Conservation (phyloP, 2,888 invertebrate genomes). For the Brachyptera putata region DNA sequence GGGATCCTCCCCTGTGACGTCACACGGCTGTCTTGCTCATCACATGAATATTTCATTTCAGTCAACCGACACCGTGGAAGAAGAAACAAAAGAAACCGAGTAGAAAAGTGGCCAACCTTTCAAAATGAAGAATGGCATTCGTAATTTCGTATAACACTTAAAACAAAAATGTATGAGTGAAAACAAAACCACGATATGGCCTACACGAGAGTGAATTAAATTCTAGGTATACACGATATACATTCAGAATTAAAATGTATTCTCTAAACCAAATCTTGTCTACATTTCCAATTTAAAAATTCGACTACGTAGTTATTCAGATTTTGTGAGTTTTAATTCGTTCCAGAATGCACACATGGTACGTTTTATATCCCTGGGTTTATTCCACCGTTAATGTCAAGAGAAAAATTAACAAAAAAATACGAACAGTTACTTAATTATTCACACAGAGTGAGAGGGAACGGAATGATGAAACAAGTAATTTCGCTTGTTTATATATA, state of each 20-base stretch:
- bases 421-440: neutral
- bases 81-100: slow-evolving; percentile 15
- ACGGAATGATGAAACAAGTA: too few relatives aligned
- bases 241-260: neutral
- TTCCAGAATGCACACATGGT: neutral
- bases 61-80: neutral
- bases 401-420: slow-evolving; percentile 1
- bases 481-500: neutral
- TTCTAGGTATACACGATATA: too few relatives aligned
- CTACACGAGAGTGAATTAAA: too few relatives aligned
- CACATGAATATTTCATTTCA: slow-evolving; percentile 22
- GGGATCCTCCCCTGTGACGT: neutral
- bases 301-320: neutral
- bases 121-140: neutral
- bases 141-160: neutral
- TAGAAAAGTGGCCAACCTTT: slow-evolving; percentile 14
- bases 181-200: neutral
- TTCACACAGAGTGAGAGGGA: neutral
- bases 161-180: neutral
- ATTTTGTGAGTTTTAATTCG: slow-evolving; percentile 2
- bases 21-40: slow-evolving; percentile 6
- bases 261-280: neutral
- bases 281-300: slow-evolving; percentile 1
- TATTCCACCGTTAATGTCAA: neutral
- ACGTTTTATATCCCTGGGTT: neutral